Conservation (phyloP, 2,797 vertebrate species). For the Phoxinus dragarum region DNA sequence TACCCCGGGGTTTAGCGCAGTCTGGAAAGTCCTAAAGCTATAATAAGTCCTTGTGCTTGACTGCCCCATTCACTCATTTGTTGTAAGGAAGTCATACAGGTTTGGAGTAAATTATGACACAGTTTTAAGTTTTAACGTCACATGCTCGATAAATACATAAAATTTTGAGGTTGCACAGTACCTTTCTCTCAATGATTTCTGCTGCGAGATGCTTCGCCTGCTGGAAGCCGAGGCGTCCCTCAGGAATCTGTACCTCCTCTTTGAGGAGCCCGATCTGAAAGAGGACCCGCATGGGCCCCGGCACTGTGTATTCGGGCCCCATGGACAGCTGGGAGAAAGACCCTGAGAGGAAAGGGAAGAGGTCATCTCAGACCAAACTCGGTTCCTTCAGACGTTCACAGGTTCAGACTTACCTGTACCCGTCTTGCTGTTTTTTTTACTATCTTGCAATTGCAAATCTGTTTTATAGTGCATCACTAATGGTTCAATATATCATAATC, state of each 20-base stretch:
- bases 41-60: background rate
- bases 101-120: background rate
- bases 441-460: background rate
- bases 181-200: slow-evolving; percentile 78
- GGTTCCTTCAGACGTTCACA: background rate
- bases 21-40: background rate
- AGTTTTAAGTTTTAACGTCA: background rate
- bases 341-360: slow-evolving; percentile 39
- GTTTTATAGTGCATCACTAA: background rate
- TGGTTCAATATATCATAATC: background rate
- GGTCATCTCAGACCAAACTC: background rate
- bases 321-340: slow-evolving; percentile 64
- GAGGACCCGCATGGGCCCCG: slow-evolving; percentile 63
- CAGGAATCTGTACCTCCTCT: slow-evolving; percentile 70
- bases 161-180: slow-evolving; percentile 45
- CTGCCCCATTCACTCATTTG: background rate
- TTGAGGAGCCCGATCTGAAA: slow-evolving; percentile 80
- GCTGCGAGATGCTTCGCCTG: slow-evolving; percentile 72
- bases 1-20: no score
- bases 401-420: background rate
- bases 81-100: background rate
- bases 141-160: background rate
- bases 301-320: background rate
- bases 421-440: no score
- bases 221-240: slow-evolving; percentile 67